Evolutionary conservation across 2,113 vertebrate genomes (phyloP).

Genomic region (Elaphurus davidianus): DNA sequence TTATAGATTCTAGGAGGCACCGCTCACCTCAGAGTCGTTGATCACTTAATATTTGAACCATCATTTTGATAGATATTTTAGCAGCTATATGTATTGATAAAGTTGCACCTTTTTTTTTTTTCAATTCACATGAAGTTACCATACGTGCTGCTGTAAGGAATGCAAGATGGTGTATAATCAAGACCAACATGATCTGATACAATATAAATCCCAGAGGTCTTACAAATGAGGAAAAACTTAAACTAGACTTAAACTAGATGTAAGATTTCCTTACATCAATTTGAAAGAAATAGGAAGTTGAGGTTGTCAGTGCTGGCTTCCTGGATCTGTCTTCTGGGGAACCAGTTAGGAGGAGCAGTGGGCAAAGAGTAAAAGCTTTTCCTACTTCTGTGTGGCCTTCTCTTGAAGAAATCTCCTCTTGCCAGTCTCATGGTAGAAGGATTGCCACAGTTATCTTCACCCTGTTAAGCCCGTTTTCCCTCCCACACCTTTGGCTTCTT

Average conservation of each 20-base stretch:
- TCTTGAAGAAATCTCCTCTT: not conserved
- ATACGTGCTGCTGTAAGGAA: not conserved
- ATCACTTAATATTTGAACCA: not conserved
- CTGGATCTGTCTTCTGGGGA: not conserved
- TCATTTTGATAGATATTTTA: not conserved
- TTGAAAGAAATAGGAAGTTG: not conserved
- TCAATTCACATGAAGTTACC: not conserved
- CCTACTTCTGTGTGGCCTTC: not conserved
- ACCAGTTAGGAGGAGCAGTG: fast-evolving
- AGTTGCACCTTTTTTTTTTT: not conserved
- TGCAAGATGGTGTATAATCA: not conserved
- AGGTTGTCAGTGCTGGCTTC: not conserved
- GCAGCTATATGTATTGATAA: not conserved
- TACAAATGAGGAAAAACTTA: not conserved
- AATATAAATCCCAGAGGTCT: not conserved
- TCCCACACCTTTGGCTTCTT: not conserved
- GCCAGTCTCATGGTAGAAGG: not conserved
- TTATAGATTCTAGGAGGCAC: not conserved
- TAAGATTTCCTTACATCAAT: not conserved
- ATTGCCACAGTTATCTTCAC: not conserved
- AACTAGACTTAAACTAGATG: not conserved
- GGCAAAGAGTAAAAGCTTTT: not conserved
- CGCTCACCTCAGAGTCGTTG: not conserved
- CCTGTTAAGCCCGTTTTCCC: not conserved
- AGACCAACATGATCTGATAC: not conserved